Base-by-base conservation (phyloP, 2,113 vertebrate species). In the Pteronura brasiliensis region DNA sequence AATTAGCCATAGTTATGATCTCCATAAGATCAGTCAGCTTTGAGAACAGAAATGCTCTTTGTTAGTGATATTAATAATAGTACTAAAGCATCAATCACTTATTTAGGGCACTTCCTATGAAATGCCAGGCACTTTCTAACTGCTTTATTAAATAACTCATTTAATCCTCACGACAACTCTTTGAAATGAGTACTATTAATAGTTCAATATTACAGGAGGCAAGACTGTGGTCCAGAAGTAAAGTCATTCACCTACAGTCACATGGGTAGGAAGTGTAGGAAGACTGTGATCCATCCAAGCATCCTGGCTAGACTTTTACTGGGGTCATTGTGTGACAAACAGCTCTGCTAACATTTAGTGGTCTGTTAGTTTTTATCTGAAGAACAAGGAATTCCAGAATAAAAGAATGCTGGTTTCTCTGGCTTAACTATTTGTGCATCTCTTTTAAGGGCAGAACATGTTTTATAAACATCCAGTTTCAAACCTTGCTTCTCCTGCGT, bases 191-290 rank as follows among this genome's bases (percentile, higher is more conserved):
- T 18, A 12, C 44, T 81, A 3, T 94, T 42, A 63, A 7, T 44
- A 34, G 25, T 9, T 5, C 49, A 31, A 7, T 49, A 31, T 81
- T 49, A 6, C 34, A 69, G 31, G 25, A 39, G 49, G 34, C 20
- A 59, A 92, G 31, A 39, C 15, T 4, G 44, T 44, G 82, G 27
- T 47, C 76, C 2, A 1, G 57, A 57, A 49, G 36, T 63, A 1
- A 76, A 18, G 61, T 39, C 3, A 31, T 44, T 27, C 17, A 39
- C 49, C 47, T 49, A 34, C 25, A 67, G 31, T 34, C 47, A 23
- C 49, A 17, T 0, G 7, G 25, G 74, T 15, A 44, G 27, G 44
- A 65, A 31, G 13, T 0, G 2, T 15, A 72, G 36, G 47, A 52
- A n/a, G 15, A 9, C 39, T 13, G n/a, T 5, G 4, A 34, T 21